Evolutionary conservation across 2,113 vertebrate species (phyloP).

Genomic region (Nesoenas mayeri): DNA sequence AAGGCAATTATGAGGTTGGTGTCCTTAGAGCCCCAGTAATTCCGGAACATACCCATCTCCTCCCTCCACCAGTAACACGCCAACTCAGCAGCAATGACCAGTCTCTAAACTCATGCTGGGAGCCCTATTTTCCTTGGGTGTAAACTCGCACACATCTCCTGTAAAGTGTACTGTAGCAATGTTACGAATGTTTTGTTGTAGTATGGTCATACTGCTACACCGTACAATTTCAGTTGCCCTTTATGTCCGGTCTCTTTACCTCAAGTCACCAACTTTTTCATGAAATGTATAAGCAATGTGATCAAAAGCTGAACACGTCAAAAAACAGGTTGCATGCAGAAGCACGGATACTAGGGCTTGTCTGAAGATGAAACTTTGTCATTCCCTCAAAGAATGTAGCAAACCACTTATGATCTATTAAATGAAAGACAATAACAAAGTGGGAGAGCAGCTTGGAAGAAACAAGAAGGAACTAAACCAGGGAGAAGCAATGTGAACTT

Average conservation of each 20-base stretch:
- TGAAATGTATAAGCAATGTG: background rate
- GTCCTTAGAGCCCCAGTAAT: background rate
- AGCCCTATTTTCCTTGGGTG: background rate
- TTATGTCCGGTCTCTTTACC: background rate
- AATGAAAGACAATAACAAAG: background rate
- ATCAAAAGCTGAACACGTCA: background rate
- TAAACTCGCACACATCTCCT: background rate
- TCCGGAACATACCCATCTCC: background rate
- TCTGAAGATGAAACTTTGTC: background rate
- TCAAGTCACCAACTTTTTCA: background rate
- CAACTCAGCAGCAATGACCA: background rate
- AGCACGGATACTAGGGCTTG: fast-evolving
- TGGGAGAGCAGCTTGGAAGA: background rate
- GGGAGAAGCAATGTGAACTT: background rate
- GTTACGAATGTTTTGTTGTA: background rate
- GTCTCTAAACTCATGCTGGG: background rate
- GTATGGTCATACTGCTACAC: background rate
- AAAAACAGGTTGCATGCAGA: background rate
- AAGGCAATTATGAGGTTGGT: background rate
- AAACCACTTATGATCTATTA: background rate
- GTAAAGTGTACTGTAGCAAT: background rate
- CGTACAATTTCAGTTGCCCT: background rate
- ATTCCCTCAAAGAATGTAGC: background rate
- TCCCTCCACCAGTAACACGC: background rate
- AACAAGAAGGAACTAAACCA: background rate